phyloP scores from a whole-genome alignment of 2,888 invertebrate species.

The Brachypterus glaber region DNA sequence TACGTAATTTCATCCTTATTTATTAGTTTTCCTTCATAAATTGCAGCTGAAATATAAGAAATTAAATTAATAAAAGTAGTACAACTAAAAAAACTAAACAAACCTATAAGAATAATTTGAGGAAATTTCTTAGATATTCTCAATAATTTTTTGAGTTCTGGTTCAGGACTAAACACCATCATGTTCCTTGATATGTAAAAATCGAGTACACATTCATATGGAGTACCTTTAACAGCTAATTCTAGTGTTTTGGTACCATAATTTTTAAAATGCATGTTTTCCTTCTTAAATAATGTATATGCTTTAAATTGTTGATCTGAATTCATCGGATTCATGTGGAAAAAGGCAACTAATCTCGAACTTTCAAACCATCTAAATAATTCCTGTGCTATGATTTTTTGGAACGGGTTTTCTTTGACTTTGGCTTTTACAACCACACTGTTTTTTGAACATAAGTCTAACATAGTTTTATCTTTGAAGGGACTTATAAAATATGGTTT shows the following conservation, averaged over 20 bases:
- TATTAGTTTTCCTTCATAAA: conserved; percentile 59
- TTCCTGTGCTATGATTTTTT: conserved; percentile 62
- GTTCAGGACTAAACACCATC: conserved; percentile 61
- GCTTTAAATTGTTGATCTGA: conserved; percentile 56
- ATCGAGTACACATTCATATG: conserved; percentile 55
- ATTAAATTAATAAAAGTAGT: conserved; percentile 4
- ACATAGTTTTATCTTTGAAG: conserved; percentile 41
- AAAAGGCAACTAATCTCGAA: conserved; percentile 61
- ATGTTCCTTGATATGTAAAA: conserved; percentile 56
- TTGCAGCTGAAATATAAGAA: conserved; percentile 50
- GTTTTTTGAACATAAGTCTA: conserved; percentile 45
- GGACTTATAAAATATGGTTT: conserved; percentile 51
- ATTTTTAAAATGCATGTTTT: conserved; percentile 58
- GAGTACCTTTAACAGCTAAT: conserved; percentile 57
- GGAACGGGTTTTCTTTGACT: conserved; percentile 58
- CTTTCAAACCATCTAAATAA: conserved; percentile 58
- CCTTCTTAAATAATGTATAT: conserved; percentile 51
- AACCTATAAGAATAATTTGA: conserved; percentile 61
- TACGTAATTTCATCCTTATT: conserved; percentile 59
- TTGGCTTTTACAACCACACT: conserved; percentile 21
- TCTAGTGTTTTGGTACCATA: conserved; percentile 57
- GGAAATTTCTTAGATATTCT: conserved; percentile 62
- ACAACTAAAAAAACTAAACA: conserved; percentile 10
- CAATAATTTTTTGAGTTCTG: conserved; percentile 50
- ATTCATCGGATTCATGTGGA: conserved; percentile 63